Conservation (phyloP, 1,140 invertebrate genomes). For the fruit fly (Drosophila melanogaster) region DNA sequence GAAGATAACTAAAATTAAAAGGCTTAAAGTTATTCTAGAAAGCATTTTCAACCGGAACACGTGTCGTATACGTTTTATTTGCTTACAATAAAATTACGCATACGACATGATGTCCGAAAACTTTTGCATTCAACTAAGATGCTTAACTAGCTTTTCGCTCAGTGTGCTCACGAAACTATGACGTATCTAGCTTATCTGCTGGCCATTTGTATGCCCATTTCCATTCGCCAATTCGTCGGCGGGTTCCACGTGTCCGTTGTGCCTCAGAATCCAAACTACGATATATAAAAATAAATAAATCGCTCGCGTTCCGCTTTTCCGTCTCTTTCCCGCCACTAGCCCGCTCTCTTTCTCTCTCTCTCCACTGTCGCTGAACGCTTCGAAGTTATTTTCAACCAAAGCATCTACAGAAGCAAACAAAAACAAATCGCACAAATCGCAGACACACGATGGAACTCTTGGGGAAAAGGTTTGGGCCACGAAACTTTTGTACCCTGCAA, state of each 20-base stretch:
- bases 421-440: slow-evolving; percentile 19
- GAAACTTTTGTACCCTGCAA: slow-evolving; percentile 29
- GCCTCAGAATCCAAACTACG: slow-evolving; percentile 48
- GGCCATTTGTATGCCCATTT: slow-evolving; percentile 24
- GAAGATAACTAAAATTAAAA: neutral
- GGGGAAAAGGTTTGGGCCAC: slow-evolving; percentile 3
- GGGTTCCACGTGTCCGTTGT: slow-evolving; percentile 41
- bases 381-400: slow-evolving; percentile 75
- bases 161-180: slow-evolving; percentile 31
- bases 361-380: slow-evolving; percentile 35
- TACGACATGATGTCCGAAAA: neutral
- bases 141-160: neutral
- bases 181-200: slow-evolving; percentile 25
- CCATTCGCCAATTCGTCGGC: slow-evolving; percentile 46
- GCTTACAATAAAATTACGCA: neutral
- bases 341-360: neutral
- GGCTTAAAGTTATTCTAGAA: no score
- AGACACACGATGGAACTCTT: slow-evolving; percentile 35
- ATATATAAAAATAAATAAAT: slow-evolving; percentile 71
- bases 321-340: no score
- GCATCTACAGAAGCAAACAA: slow-evolving; percentile 61
- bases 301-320: slow-evolving; percentile 5
- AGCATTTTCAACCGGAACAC: neutral
- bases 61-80: neutral
- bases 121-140: neutral